Base-by-base conservation (phyloP, 2,888 invertebrate genomes). In the Drepanosiphum platanoidis region DNA sequence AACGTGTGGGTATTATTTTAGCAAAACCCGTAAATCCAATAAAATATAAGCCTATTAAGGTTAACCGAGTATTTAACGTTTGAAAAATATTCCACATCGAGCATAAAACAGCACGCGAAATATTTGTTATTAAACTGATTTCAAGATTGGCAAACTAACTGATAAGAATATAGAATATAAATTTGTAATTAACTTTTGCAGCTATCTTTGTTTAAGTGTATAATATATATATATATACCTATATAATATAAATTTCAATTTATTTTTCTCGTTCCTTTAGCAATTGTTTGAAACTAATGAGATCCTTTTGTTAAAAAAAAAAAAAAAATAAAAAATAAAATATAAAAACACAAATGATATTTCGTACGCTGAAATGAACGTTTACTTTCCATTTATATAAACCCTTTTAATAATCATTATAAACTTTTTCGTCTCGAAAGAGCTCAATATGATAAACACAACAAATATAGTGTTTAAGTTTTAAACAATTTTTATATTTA, bases 271-370 rank as follows among this genome's bases (percentile, higher is more conserved):
- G 27, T 68, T 80, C n/a, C 34, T 70, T 52, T 80, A 34, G 27
- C 52, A 32, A 70, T 80, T 80, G 79, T 80, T 80, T 78, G 9
- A 42, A 68, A 80, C 79, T 80, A 80, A 80, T 52, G 79, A 80
- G 46, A 68, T 80, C 46, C 79, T 68, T 80, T 80, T 68, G 68
- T 80, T 80, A 27, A 27, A 68, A 18, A 39, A 8, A 39, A 39
- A 64, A 22, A n/a, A 70, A 39, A 8, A 22, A 36, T 32, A 66
- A 66, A 32, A 61, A 77, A 61, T 46, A 27, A 74, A 13, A 72
- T 22, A 64, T 27, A 68, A 68, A 34, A 34, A 66, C 32, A 42
- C 64, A 64, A 66, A 66, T 66, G 78, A 42, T 78, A 78, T 68
- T 80, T 52, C 15, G 27, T 80, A 70, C 79, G 66, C 46, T 79